These are phyloP conservation scores for Gasterosteus aculeatus DNA, from an alignment of 2,113 vertebrate species.

Conservation along the genomic window DNA sequence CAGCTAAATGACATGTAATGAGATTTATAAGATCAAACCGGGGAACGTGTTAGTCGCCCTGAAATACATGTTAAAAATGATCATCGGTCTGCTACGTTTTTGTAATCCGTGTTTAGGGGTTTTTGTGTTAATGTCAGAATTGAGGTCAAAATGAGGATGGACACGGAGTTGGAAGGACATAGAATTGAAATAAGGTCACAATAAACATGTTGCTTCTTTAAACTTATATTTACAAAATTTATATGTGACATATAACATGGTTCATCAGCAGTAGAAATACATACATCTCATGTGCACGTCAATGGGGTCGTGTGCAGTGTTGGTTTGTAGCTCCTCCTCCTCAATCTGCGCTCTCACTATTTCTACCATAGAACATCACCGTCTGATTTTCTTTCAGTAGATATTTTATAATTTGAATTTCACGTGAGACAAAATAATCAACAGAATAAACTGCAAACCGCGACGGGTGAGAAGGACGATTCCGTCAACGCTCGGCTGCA, in stretches of 20 bases:
- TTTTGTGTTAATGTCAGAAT: constrained; percentile 30
- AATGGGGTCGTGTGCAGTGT: not conserved
- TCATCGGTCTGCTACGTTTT: constrained; percentile 16
- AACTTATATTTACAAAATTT: constrained; percentile 62
- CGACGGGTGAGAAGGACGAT: too few relatives aligned
- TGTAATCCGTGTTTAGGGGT: constrained; percentile 31
- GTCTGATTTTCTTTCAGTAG: not conserved
- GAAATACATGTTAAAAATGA: constrained; percentile 13
- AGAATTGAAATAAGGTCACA: not conserved
- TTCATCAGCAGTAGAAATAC: constrained; percentile 23
- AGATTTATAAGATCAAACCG: not conserved
- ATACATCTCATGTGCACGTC: not conserved
- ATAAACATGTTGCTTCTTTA: constrained; percentile 5
- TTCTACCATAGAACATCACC: not conserved
- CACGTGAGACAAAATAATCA: not conserved
- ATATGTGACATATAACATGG: constrained; percentile 8
- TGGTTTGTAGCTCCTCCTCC: not conserved
- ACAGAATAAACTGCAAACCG: not conserved
- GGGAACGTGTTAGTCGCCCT: too few relatives aligned
- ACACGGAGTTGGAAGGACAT: not conserved
- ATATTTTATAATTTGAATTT: not conserved
- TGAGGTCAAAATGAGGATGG: constrained; percentile 21
- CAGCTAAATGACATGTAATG: too few relatives aligned
- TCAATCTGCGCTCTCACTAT: not conserved
- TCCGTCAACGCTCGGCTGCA: not conserved